Percentiles rank a stretch among this genome's conserved stretches.
These are phyloP conservation scores for Papilio polyxenes DNA, from an alignment of 1,140 invertebrate genomes.

Conservation along the genomic window DNA sequence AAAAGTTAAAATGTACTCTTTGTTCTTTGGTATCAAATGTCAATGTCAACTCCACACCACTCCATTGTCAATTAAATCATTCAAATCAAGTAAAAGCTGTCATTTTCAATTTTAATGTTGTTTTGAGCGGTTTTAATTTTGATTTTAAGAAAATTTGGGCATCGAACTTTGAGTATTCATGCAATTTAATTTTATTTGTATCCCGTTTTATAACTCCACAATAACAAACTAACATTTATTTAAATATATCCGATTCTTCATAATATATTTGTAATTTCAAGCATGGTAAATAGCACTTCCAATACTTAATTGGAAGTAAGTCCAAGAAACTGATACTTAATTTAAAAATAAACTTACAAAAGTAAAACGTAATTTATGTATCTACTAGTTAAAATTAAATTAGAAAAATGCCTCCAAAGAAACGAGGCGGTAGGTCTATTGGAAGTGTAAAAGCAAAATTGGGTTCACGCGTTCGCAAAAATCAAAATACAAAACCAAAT, in stretches of 20 bases:
- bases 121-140: no score
- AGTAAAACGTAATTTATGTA: not conserved
- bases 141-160: no score
- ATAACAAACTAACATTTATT: not conserved
- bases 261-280: not conserved
- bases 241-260: not conserved
- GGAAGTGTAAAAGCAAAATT: not conserved
- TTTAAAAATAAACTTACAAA: not conserved
- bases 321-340: not conserved
- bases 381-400: not conserved
- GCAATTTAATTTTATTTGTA: conserved; percentile 2
- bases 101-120: no score
- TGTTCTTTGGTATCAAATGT: no score
- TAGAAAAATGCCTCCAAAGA: conserved; percentile 12
- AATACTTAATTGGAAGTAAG: not conserved
- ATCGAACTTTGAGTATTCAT: not conserved
- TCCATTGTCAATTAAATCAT: no score
- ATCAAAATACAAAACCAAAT: not conserved
- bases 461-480: not conserved
- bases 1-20: no score
- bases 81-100: no score
- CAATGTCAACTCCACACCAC: no score
- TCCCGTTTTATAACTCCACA: not conserved
- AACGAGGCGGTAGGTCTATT: conserved; percentile 4
- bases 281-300: not conserved